Evolutionary conservation across 2,888 invertebrate species (phyloP).

Genomic region (Nycteola revayana): DNA sequence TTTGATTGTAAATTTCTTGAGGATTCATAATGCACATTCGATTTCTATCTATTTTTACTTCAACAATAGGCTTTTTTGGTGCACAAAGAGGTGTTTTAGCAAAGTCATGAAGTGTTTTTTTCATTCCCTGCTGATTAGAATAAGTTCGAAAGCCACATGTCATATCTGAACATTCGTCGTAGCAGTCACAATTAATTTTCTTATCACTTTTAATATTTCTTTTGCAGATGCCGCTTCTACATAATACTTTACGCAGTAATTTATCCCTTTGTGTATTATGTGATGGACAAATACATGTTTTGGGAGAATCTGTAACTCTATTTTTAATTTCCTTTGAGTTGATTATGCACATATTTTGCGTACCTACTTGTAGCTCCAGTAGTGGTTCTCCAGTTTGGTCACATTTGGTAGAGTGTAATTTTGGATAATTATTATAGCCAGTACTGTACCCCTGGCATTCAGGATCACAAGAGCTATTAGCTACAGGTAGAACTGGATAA

Average conservation of each 20-base stretch:
- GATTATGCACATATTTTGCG: conserved; percentile 27
- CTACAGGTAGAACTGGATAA: too few relatives aligned
- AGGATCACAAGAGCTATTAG: conserved; percentile 1
- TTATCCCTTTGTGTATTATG: conserved; percentile 2
- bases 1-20: conserved; percentile 35
- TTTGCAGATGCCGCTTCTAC: conserved; percentile 12
- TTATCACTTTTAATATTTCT: conserved; percentile 17
- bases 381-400: conserved; percentile 21
- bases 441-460: not conserved
- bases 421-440: not conserved
- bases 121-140: not conserved
- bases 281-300: conserved; percentile 37
- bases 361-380: conserved; percentile 42
- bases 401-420: conserved; percentile 3
- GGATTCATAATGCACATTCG: conserved; percentile 46
- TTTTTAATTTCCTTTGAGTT: conserved; percentile 38
- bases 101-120: too few relatives aligned
- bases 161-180: conserved; percentile 33
- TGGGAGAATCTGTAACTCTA: conserved; percentile 19
- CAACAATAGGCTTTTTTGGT: conserved; percentile 22
- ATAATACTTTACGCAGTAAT: conserved; percentile 4
- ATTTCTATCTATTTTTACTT: conserved; percentile 38
- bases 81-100: not conserved
- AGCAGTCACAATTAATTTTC: conserved; percentile 33
- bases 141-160: conserved; percentile 24